A percentile compares a stretch with the other conserved stretches of the same genome.
Evolutionary conservation across 2,113 vertebrate species (phyloP).

Genomic region (Xyliphius kryptos): DNA sequence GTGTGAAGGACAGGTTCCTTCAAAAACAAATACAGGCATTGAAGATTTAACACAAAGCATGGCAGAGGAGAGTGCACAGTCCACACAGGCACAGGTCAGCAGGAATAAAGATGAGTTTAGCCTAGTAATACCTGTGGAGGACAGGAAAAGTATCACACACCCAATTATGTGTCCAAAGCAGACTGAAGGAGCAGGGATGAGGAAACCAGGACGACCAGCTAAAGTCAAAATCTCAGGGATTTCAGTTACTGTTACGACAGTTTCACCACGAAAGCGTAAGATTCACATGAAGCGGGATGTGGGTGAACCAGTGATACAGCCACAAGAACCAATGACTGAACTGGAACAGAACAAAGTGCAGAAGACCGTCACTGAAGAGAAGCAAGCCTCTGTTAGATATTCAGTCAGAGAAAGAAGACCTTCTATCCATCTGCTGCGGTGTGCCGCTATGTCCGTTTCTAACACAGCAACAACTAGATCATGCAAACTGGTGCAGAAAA

Average conservation of each 20-base stretch:
- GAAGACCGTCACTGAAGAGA: too few species aligned
- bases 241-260: conserved; percentile 79
- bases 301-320: conserved; percentile 34
- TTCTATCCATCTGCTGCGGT: conserved; percentile 77
- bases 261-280: conserved; percentile 82
- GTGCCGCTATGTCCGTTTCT: conserved; percentile 60
- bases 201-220: conserved; percentile 85
- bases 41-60: conserved; percentile 43
- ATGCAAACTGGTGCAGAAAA: conserved; percentile 76
- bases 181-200: conserved; percentile 62
- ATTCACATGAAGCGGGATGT: conserved; percentile 74
- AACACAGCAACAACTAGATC: conserved; percentile 59
- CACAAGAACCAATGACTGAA: too few species aligned
- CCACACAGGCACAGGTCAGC: conserved; percentile 42
- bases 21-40: conserved; percentile 54
- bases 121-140: conserved; percentile 69
- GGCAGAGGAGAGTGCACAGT: conserved; percentile 28
- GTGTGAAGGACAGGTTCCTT: conserved; percentile 68
- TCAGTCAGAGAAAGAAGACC: conserved; percentile 79
- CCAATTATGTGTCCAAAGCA: conserved; percentile 66
- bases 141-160: conserved; percentile 57
- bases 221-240: conserved; percentile 94
- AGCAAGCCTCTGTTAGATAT: conserved; percentile 65
- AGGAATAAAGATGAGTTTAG: conserved; percentile 53
- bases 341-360: too few species aligned